Conservation (phyloP, 2,888 invertebrate genomes). For the Dolichomitus sp. region DNA sequence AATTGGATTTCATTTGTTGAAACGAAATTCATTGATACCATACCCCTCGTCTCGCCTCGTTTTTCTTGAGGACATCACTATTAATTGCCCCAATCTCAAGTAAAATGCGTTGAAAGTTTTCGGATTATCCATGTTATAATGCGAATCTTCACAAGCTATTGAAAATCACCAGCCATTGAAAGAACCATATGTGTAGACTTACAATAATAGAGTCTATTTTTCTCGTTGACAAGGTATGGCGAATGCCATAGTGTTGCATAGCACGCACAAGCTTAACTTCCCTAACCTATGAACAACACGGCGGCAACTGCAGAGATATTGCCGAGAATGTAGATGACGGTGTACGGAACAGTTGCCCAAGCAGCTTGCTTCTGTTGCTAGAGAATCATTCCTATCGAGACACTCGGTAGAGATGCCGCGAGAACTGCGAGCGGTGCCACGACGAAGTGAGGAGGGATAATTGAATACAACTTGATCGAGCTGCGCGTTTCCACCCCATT, state of each 20-base stretch:
- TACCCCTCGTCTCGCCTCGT: no score
- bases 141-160: no score
- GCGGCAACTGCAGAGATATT: conserved; percentile 37
- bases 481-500: conserved; percentile 86
- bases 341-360: conserved; percentile 42
- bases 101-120: no score
- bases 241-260: no score
- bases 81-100: no score
- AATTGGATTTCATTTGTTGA: no score
- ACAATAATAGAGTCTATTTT: no score
- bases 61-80: no score
- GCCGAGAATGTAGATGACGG: conserved; percentile 22
- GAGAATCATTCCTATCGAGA: conserved; percentile 43
- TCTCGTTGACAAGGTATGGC: no score
- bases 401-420: conserved; percentile 44
- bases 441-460: conserved; percentile 81
- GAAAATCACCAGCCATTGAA: no score
- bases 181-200: not conserved
- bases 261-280: conserved; percentile 26
- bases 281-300: not conserved
- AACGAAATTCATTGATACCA: no score
- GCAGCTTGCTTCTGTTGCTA: conserved; percentile 3
- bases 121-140: no score
- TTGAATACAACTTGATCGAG: conserved; percentile 86
- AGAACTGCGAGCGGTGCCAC: conserved; percentile 18